These are phyloP conservation scores for Engystomops pustulosus DNA, from an alignment of 2,113 vertebrate genomes.

Conservation along the genomic window DNA sequence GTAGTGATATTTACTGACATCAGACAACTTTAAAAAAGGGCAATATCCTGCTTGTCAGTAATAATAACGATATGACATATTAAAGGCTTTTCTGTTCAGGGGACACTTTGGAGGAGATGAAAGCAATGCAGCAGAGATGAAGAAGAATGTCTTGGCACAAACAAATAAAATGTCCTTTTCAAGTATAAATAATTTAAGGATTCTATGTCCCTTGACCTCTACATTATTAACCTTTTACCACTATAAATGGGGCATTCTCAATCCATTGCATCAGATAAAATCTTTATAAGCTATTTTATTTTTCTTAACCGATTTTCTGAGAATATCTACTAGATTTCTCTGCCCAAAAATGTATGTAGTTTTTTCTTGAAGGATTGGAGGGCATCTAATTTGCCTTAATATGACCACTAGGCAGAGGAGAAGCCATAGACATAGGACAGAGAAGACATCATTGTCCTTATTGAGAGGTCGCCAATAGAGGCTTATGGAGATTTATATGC, in stretches of 20 bases:
- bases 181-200: constrained; percentile 53
- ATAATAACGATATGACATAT: constrained; percentile 52
- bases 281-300: not conserved
- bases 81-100: constrained; percentile 38
- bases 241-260: not conserved
- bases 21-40: constrained; percentile 47
- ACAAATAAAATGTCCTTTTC: constrained; percentile 31
- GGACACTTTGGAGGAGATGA: constrained; percentile 34
- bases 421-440: no score
- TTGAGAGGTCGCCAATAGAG: no score
- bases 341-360: no score
- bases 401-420: no score
- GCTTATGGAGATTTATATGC: no score
- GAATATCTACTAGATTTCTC: no score
- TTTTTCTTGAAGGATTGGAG: no score
- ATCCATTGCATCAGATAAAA: not conserved
- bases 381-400: no score
- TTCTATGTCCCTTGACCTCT: constrained; percentile 26
- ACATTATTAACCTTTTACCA: constrained; percentile 41
- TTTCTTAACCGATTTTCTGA: no score
- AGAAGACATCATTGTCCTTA: no score
- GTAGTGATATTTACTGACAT: constrained; percentile 57
- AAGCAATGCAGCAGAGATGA: constrained; percentile 18
- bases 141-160: constrained; percentile 25
- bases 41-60: constrained; percentile 54